These are phyloP conservation scores for Mechanitis mazaeus DNA, from an alignment of 2,888 invertebrate species.

Conservation along the genomic window DNA sequence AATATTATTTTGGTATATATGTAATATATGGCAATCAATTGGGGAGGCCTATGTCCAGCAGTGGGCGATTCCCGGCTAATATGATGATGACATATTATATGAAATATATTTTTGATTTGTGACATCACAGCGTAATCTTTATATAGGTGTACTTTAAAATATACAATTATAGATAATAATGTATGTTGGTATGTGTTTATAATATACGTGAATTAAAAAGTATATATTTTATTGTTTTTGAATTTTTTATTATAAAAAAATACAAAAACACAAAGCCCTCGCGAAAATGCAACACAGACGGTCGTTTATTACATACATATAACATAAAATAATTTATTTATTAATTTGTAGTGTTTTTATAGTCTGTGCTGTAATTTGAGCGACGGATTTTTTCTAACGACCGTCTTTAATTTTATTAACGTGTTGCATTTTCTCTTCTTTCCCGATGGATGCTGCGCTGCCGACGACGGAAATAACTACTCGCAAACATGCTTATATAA, in stretches of 20 bases:
- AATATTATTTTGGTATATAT: too few relatives aligned
- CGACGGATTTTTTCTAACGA: slow-evolving; percentile 51
- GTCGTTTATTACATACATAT: slow-evolving; percentile 40
- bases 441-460: slow-evolving; percentile 56
- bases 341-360: slow-evolving; percentile 34
- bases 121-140: not conserved
- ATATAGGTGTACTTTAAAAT: slow-evolving; percentile 12
- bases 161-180: slow-evolving; percentile 42
- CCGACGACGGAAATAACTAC: slow-evolving; percentile 17
- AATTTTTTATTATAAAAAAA: slow-evolving; percentile 31
- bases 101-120: not conserved
- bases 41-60: not conserved
- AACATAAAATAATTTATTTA: slow-evolving; percentile 26
- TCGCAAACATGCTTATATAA: not conserved
- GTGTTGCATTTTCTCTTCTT: slow-evolving; percentile 77
- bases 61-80: too few relatives aligned
- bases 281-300: slow-evolving; percentile 77
- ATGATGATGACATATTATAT: too few relatives aligned
- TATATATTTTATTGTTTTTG: slow-evolving; percentile 30
- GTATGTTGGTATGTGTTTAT: slow-evolving; percentile 60
- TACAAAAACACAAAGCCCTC: slow-evolving; percentile 33
- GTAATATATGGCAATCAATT: too few relatives aligned
- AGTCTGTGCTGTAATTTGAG: slow-evolving; percentile 75
- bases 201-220: slow-evolving; percentile 50
- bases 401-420: slow-evolving; percentile 53